phyloP scores from a whole-genome alignment of 64 coral and sea anemone genomes.

The Porites lutea region DNA sequence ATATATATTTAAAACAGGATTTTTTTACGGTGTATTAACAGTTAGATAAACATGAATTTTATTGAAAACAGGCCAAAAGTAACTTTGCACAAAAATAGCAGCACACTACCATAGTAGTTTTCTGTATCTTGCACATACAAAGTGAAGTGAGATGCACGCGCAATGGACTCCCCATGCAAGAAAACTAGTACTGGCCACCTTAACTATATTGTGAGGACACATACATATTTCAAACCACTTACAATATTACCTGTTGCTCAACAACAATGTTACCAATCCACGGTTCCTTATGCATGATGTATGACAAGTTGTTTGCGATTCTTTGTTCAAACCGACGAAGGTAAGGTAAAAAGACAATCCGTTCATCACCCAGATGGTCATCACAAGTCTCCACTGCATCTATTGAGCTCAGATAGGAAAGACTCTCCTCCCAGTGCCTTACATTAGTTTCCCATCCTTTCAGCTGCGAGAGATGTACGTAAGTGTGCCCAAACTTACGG shows the following conservation, averaged over 20 bases:
- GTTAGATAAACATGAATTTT: too few species aligned
- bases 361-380: neutral
- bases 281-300: neutral
- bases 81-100: too few species aligned
- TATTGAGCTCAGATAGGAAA: neutral
- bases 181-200: too few species aligned
- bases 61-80: too few species aligned
- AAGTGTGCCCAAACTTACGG: slow-evolving; percentile 3
- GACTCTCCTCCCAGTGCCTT: neutral
- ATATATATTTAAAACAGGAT: too few species aligned
- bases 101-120: too few species aligned
- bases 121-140: too few species aligned
- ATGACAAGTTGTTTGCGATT: neutral
- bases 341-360: neutral
- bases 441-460: neutral
- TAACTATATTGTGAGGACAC: too few species aligned
- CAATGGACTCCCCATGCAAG: too few species aligned
- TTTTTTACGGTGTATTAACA: too few species aligned
- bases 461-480: neutral
- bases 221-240: too few species aligned
- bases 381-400: neutral
- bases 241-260: neutral
- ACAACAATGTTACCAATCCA: neutral
- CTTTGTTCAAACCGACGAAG: slow-evolving; percentile 1
- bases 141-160: too few species aligned